Evolutionary conservation across 1,140 invertebrate genomes (phyloP), one percentile per base, ranked within the genome.

Genomic region (Papilio dardanus): DNA sequence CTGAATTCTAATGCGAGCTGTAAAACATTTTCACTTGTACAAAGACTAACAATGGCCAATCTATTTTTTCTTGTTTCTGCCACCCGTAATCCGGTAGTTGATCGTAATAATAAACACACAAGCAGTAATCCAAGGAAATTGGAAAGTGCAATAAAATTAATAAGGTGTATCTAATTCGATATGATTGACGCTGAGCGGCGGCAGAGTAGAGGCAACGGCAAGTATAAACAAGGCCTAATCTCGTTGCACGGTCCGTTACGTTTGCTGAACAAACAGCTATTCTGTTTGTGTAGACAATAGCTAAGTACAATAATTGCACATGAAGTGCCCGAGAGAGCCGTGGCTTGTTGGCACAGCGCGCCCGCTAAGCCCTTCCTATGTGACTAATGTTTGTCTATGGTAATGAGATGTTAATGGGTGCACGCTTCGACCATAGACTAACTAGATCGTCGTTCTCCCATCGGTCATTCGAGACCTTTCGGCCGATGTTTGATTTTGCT

Each of bases 381-480:
- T 86, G 85, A 90, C 88, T 85, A 87, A 88, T 91, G 88, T 92
- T 92, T 91, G 87, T 78, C 35, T 91, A 93, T 93, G 91, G 75
- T 92, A 92, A 93, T 91, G 79, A 90, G 76, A 93, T 93, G 91
- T 83, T 92, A 93, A 93, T 93, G 83, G 74, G 79, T 75, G 78
- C 33, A 73, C 74, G 66, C 74, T 80, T 77, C 67, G 35, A 79
- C 84, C 81, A 77, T 83, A 42, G 83, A 76, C 77, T 87, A 93
- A 92, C 90, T 90, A 83, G 88, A 92, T 92, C 90, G 92, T 81
- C 81, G 81, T 81, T 83, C 78, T 75, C 67, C 83, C 79, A 81
- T 85, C 81, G 83, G 81, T 82, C 85, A 85, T 85, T 81, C 83
- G 85, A 76, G 84, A 80, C 42, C 77, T 80, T 82, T 86, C 74